phyloP scores from a whole-genome alignment of 1,140 invertebrate species.

The Euglossa dilemma region DNA sequence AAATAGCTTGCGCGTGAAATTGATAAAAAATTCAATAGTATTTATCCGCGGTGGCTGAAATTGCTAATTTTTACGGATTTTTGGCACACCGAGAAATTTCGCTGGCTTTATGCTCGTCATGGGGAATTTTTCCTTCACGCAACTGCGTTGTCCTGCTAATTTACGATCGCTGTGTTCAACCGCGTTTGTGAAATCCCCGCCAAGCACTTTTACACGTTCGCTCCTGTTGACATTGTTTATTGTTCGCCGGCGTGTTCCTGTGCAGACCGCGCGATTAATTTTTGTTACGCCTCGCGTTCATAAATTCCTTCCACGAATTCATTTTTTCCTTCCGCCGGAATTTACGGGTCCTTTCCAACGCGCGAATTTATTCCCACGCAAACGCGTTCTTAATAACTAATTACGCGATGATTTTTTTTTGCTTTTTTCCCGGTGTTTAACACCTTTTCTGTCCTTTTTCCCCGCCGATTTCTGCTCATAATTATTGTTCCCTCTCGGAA shows the following conservation, averaged over 20 bases:
- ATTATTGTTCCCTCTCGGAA: too few relatives aligned
- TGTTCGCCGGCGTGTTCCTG: constrained; percentile 15
- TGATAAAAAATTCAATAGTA: neutral
- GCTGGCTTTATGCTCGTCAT: neutral
- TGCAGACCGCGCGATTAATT: constrained; percentile 36
- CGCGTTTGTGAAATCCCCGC: constrained; percentile 29
- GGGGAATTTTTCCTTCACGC: neutral
- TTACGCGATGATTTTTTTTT: too few relatives aligned
- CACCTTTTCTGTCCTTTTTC: neutral
- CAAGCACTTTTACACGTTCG: constrained; percentile 38
- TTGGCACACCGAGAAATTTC: neutral
- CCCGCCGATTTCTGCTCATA: too few relatives aligned
- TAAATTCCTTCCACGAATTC: constrained; percentile 31
- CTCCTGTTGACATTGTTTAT: constrained; percentile 47
- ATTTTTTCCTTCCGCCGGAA: constrained; percentile 19
- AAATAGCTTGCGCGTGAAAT: neutral
- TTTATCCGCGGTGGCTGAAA: neutral
- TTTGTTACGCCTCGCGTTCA: constrained; percentile 23
- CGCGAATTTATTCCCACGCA: neutral
- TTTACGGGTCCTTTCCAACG: neutral
- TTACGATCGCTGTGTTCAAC: constrained; percentile 26
- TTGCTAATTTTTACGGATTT: too few relatives aligned
- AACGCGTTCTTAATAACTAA: constrained; percentile 15
- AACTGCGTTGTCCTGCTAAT: constrained; percentile 2
- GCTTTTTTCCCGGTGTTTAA: neutral